Conservation (phyloP, 2,797 vertebrate genomes). For the Liparis tanakae region DNA sequence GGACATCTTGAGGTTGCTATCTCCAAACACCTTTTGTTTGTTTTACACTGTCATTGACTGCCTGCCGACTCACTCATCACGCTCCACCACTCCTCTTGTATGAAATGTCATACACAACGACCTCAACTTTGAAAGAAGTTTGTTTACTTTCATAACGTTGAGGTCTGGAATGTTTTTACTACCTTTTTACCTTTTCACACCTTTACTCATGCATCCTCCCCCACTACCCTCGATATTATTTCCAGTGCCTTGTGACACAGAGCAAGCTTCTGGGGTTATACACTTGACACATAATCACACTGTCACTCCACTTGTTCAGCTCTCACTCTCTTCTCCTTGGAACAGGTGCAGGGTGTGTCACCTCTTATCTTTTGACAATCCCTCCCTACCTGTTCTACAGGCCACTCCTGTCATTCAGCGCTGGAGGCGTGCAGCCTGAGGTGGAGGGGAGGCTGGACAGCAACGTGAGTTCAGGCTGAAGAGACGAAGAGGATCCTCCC, state of each 20-base stretch:
- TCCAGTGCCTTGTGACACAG: not conserved
- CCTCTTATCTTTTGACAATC: slow-evolving; percentile 72
- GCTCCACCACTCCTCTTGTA: too few species aligned
- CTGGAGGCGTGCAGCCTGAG: slow-evolving; percentile 37
- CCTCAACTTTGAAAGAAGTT: too few species aligned
- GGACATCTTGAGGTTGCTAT: too few species aligned
- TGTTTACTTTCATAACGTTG: too few species aligned
- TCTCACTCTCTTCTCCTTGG: slow-evolving; percentile 21
- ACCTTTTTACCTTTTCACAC: not conserved
- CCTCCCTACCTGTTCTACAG: slow-evolving; percentile 82
- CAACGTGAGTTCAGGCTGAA: slow-evolving; percentile 69
- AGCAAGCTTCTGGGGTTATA: not conserved
- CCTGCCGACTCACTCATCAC: too few species aligned
- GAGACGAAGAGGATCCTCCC: slow-evolving; percentile 54
- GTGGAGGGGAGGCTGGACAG: slow-evolving; percentile 29
- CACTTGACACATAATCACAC: slow-evolving; percentile 12
- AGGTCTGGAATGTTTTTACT: too few species aligned
- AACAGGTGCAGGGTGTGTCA: slow-evolving; percentile 74
- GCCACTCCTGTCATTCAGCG: slow-evolving; percentile 66
- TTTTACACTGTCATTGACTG: too few species aligned
- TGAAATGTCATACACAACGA: too few species aligned
- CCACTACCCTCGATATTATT: not conserved
- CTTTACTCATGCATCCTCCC: not conserved
- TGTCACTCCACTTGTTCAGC: slow-evolving; percentile 8
- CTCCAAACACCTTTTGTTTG: too few species aligned